Evolutionary conservation across 2,888 invertebrate genomes (phyloP), one percentile per base, ranked within the genome.

Genomic region (Lydus trimaculatus): DNA sequence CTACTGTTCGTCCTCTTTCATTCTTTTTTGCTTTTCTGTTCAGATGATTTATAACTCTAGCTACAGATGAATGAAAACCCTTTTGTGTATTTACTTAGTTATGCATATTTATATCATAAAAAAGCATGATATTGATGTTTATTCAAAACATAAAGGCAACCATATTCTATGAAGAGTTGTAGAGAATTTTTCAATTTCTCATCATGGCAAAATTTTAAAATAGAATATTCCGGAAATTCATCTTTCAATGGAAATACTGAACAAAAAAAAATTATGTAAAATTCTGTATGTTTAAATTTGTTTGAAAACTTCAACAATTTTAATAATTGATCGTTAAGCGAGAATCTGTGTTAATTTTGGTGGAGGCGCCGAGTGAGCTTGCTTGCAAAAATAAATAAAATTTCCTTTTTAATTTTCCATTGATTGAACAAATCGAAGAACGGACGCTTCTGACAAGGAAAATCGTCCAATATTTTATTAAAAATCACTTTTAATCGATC

Each of bases 31-130:
- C 13, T 48, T 48, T 20, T 20, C 48, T 23, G 20, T 20, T 48
- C 17, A 11, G 9, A 48, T 48, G 48, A 48, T 48, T 48, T 48
- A 48, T 48, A 48, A 20, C 48, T 48, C 1, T 48, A 17, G 11
- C 48, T 20, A 48, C 7, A 48, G 48, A 48, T 48, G 48, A 48
- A 48, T 48, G 8, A 9, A 20, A 9, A 20, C 23, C 23, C 20
- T 43, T 43, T 43, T 43, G 43, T 43, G 43, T 43, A 43, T 43
- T 43, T 43, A 43, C 43, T 43, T 43, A 43, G 43, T 43, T 43
- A 43, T 17, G 43, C 17, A 43, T 43, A 43, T 43, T 43, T 17
- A 43, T 43, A 8, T 43, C n/a, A 43, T 43, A 43, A 43, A 17
- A 43, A 43, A 43, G 13, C 13, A 36, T 36, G 13, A 36, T 11